Conservation (phyloP, 2,888 invertebrate genomes). For the Aporophyla lueneburgensis region DNA sequence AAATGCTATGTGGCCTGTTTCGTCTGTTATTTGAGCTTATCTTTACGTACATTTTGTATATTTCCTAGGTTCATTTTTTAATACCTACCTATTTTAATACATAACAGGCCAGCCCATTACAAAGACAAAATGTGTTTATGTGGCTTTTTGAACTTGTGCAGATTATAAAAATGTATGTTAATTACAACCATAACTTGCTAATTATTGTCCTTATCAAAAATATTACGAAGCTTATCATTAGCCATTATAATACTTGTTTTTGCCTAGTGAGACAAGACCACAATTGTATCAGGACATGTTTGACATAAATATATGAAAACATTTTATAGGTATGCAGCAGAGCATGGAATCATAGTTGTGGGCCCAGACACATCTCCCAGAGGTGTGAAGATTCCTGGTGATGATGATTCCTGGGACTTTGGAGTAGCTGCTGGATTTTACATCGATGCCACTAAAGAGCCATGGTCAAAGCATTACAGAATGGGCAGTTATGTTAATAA, state of each 20-base stretch:
- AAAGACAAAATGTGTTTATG: constrained; percentile 25
- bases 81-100: constrained; percentile 5
- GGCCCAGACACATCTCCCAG: constrained; percentile 99
- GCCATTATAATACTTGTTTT: neutral
- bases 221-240: constrained; percentile 34
- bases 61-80: neutral
- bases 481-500: constrained; percentile 99
- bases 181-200: constrained; percentile 20
- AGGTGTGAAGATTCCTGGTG: constrained; percentile 96
- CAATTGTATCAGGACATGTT: neutral
- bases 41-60: neutral
- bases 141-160: constrained; percentile 45
- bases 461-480: constrained; percentile 97
- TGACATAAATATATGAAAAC: neutral
- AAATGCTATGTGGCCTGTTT: neutral
- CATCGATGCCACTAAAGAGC: constrained; percentile 97
- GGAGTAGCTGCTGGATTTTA: constrained; percentile 99
- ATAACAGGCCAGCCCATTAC: constrained; percentile 1
- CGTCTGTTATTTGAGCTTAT: too few relatives aligned
- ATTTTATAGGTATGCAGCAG: constrained; percentile 93
- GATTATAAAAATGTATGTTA: constrained; percentile 15
- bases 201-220: constrained; percentile 45
- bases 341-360: constrained; percentile 96
- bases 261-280: neutral
- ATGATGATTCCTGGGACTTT: constrained; percentile 98